phyloP scores from a whole-genome alignment of 2,888 invertebrate species.

The Acanthacorydalis orientalis region DNA sequence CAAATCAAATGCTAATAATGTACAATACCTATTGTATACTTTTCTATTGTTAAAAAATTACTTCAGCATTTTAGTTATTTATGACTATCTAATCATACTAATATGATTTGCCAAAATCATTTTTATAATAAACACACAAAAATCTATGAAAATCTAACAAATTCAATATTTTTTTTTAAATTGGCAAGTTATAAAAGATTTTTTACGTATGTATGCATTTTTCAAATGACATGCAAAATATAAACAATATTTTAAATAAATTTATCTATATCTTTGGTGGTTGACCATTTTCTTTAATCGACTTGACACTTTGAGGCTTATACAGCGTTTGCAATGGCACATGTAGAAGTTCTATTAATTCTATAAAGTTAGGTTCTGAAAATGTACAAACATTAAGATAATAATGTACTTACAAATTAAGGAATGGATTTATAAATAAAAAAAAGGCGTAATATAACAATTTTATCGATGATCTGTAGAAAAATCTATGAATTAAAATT shows the following conservation, averaged over 20 bases:
- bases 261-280: neutral
- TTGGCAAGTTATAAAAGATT: too few relatives aligned
- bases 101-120: neutral
- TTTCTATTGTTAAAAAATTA: too few relatives aligned
- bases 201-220: too few relatives aligned
- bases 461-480: too few relatives aligned
- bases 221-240: neutral
- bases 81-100: too few relatives aligned
- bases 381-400: constrained; percentile 16
- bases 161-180: too few relatives aligned
- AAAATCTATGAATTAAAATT: neutral
- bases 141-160: neutral
- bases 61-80: too few relatives aligned
- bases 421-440: too few relatives aligned
- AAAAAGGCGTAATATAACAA: too few relatives aligned
- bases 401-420: constrained; percentile 1
- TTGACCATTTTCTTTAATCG: constrained; percentile 23
- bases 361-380: constrained; percentile 69
- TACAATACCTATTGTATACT: too few relatives aligned
- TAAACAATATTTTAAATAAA: neutral
- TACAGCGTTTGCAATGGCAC: constrained; percentile 76
- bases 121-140: neutral
- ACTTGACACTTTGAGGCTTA: constrained; percentile 32
- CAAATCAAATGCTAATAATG: too few relatives aligned
- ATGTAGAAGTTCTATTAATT: constrained; percentile 72